These are phyloP conservation scores for Allygus modestus DNA, from an alignment of 2,888 invertebrate species.

Conservation along the genomic window DNA sequence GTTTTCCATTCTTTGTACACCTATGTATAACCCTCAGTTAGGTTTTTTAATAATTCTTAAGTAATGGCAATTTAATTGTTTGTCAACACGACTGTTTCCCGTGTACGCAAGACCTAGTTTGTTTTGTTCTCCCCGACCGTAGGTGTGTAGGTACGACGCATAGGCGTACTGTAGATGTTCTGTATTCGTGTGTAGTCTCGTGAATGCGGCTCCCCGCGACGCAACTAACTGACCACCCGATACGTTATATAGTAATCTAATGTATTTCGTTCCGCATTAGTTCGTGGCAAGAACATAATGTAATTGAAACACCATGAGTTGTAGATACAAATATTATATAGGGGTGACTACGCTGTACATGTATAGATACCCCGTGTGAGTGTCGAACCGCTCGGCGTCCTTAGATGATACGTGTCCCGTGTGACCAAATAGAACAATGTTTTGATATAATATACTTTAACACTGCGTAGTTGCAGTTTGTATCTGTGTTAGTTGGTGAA, in stretches of 20 bases:
- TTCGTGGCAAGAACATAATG: constrained; percentile 15
- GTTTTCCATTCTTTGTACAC: no score
- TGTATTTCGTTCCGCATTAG: constrained; percentile 23
- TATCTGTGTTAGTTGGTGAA: neutral
- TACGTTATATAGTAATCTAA: constrained; percentile 29
- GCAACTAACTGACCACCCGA: constrained; percentile 47
- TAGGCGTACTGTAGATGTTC: constrained; percentile 18
- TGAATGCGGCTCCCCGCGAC: neutral
- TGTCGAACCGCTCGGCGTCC: neutral
- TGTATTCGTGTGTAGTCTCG: neutral
- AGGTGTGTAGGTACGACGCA: neutral
- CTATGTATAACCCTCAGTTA: no score
- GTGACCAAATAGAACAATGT: neutral
- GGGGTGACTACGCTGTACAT: constrained; percentile 4
- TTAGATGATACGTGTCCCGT: neutral
- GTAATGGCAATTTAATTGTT: no score
- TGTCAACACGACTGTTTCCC: no score
- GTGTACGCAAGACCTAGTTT: no score
- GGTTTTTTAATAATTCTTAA: no score
- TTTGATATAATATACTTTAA: neutral
- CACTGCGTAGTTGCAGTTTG: neutral
- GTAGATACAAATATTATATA: constrained; percentile 12
- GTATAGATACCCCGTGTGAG: neutral
- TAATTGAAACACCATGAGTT: constrained; percentile 52
- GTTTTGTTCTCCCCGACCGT: neutral